Base-by-base conservation (phyloP, 2,888 invertebrate genomes). In the Bibio marci region DNA sequence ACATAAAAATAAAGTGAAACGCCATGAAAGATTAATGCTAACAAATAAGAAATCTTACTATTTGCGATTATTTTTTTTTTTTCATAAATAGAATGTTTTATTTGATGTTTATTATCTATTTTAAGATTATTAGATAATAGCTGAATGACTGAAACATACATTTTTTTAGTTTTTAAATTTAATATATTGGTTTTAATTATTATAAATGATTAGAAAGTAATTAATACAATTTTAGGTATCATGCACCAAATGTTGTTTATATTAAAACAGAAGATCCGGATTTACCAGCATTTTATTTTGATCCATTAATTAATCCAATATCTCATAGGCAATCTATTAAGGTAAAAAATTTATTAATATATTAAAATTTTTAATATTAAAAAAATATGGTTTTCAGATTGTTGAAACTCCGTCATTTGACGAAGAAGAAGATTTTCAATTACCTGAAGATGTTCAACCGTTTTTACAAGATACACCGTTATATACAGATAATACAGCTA, bases 201-300 rank as follows among this genome's bases (percentile, higher is more conserved):
- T n/a, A n/a, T n/a, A n/a, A n/a, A n/a, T n/a, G n/a, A n/a, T n/a
- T n/a, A 30, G 10, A 13, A 30, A 4, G 12, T 11, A 30, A 30
- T 11, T 7, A 30, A 30, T 30, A 30, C 38, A 44, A 42, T 54
- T 61, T 18, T 50, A 94, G 94, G 92, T 99, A 99, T 62, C 98
- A 99, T 62, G 82, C 91, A 7, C 97, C 98, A 18, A 97, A 95
- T 60, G 97, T 99, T 6, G 95, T 99, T 1, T 99, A 88, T 62
- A 99, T 99, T 52, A 98, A 98, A 69, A 98, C 98, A 0, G 98
- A 99, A 66, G 98, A 99, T 72, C 97, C 98, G 7, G 98, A 99
- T 65, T 67, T 99, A 41, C 98, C 98, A 27, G 98, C 98, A 0
- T 99, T 98, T 63, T 99, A 99, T 62, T 99, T 97, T 64, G 98